Evolutionary conservation across 2,888 invertebrate species (phyloP), one percentile per base, ranked within the genome.

Genomic region (Drosophila robusta): DNA sequence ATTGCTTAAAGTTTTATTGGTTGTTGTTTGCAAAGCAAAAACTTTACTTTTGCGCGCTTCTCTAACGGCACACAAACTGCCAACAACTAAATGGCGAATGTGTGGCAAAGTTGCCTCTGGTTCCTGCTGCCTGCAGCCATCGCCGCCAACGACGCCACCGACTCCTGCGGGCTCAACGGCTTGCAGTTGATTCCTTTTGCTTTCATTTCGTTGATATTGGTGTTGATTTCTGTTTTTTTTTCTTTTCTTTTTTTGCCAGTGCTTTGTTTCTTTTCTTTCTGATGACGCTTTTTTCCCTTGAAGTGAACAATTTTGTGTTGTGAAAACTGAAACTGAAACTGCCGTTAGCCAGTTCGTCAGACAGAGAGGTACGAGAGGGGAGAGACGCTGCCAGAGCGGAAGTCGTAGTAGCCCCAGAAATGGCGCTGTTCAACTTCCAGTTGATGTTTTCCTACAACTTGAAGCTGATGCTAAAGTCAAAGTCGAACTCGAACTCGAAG

Each of bases 1-100:
- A 88, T 87, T 89, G 78, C 77, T 89, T 89, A 80, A 89, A 89
- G 80, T 89, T 89, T 90, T 90, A 89, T 90, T 90, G 87, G 80
- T 87, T 89, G 83, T 83, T 89, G 83, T 83, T 85, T 88, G 77
- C 73, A 78, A 74, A 88, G 85, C 80, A 81, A 85, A 83, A 86
- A 87, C 85, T 84, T 88, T 82, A 81, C 85, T 81, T 82, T 87
- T 73, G 72, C 78, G 73, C 82, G 78, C 75, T 73, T 80, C 70
- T 74, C 83, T 69, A 81, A 81, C 87, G 79, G 68, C 58, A 61
- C 74, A 75, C 74, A 69, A 74, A 63, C 75, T 78, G 78, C 78
- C 70, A 70, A 46, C 77, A 77, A 66, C 70, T 63, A 58, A 70
- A 64, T 49, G 60, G 69, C 61, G 63, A 76, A 70, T 75, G 78